phyloP scores from a whole-genome alignment of 2,797 vertebrate species.

The Pachyuromys duprasi region DNA sequence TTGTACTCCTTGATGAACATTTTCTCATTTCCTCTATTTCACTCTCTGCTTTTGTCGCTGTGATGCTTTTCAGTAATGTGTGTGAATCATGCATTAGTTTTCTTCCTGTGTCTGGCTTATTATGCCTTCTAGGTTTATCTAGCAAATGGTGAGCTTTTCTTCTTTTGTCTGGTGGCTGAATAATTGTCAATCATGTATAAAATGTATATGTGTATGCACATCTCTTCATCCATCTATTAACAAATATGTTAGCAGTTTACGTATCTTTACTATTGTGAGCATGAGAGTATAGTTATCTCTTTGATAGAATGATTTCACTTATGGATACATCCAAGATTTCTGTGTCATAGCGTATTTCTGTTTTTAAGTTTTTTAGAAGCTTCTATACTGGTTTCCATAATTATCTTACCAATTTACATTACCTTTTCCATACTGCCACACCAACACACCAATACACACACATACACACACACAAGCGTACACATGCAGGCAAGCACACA shows the following conservation, averaged over 20 bases:
- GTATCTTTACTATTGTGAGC: background rate
- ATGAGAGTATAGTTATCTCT: background rate
- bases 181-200: background rate
- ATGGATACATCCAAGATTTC: background rate
- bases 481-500: background rate
- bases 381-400: background rate
- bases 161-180: background rate
- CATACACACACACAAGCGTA: background rate
- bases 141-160: background rate
- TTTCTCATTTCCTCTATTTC: background rate
- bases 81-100: background rate
- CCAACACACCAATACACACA: background rate
- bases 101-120: background rate
- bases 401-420: background rate
- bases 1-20: background rate
- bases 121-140: background rate
- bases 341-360: background rate
- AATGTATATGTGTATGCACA: background rate
- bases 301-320: background rate
- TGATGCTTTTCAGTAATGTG: background rate
- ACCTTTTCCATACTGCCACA: background rate
- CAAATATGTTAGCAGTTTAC: background rate
- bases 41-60: background rate
- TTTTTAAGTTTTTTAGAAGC: background rate
- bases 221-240: background rate